Conservation (phyloP, 2,113 vertebrate genomes). For the Chamaetylas fuelleborni region DNA sequence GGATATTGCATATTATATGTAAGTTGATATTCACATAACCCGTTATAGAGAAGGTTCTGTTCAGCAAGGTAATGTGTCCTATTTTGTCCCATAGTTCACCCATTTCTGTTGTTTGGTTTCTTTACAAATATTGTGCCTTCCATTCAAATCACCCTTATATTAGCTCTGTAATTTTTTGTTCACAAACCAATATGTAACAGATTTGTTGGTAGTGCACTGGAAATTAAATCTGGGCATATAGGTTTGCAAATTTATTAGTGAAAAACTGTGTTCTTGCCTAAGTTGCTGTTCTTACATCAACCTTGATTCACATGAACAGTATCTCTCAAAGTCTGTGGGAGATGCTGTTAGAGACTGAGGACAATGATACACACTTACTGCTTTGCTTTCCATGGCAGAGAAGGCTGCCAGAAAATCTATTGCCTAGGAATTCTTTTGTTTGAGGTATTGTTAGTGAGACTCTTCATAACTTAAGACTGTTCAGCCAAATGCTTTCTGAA, state of each 20-base stretch:
- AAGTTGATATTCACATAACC: background rate
- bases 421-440: background rate
- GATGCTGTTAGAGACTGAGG: background rate
- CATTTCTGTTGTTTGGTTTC: background rate
- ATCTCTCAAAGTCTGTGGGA: background rate
- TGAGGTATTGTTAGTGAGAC: background rate
- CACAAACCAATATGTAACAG: background rate
- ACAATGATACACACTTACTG: background rate
- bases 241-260: background rate
- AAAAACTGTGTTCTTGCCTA: background rate
- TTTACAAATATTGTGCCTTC: background rate
- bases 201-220: background rate
- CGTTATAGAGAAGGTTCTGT: background rate
- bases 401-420: background rate
- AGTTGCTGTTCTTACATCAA: background rate
- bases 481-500: background rate
- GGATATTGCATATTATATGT: background rate
- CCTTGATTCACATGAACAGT: background rate
- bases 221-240: background rate
- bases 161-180: background rate
- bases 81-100: background rate
- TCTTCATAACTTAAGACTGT: background rate
- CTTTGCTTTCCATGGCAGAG: background rate
- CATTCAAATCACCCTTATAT: background rate
- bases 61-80: background rate